These are phyloP conservation scores for Muscidifurax raptorellus DNA, from an alignment of 1,140 invertebrate genomes.

Conservation along the genomic window DNA sequence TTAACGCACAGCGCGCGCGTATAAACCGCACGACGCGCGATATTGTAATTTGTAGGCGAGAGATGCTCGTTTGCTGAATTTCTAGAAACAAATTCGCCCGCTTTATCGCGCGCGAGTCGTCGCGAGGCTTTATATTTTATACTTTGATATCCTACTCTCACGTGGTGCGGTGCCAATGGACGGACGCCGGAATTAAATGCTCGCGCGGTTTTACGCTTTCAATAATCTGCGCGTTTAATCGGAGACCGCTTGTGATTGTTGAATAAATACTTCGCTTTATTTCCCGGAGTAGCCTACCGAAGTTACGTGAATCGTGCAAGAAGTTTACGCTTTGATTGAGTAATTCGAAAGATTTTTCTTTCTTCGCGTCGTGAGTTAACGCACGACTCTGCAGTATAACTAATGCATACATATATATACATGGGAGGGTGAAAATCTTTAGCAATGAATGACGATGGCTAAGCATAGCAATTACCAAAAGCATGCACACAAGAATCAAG, in stretches of 20 bases:
- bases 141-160: background rate
- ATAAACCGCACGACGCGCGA: background rate
- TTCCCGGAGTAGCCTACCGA: background rate
- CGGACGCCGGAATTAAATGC: slow-evolving; percentile 8
- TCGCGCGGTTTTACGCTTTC: slow-evolving; percentile 24
- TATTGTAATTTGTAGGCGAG: slow-evolving; percentile 10
- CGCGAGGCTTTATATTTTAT: background rate
- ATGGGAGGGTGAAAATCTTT: too few relatives aligned
- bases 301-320: background rate
- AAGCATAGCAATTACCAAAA: slow-evolving; percentile 22
- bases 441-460: background rate
- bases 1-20: background rate
- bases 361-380: too few relatives aligned
- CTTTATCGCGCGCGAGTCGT: background rate
- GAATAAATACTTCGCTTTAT: slow-evolving; percentile 20
- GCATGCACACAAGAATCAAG: background rate
- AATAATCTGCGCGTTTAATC: slow-evolving; percentile 16
- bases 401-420: background rate
- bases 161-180: background rate
- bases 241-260: slow-evolving; percentile 5
- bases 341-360: background rate
- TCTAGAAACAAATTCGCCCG: slow-evolving; percentile 21
- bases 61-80: background rate
- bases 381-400: background rate
- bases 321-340: background rate